Evolutionary conservation across 2,888 invertebrate species (phyloP), one percentile per base, ranked within the genome.

Genomic region (Heliconius aoede): DNA sequence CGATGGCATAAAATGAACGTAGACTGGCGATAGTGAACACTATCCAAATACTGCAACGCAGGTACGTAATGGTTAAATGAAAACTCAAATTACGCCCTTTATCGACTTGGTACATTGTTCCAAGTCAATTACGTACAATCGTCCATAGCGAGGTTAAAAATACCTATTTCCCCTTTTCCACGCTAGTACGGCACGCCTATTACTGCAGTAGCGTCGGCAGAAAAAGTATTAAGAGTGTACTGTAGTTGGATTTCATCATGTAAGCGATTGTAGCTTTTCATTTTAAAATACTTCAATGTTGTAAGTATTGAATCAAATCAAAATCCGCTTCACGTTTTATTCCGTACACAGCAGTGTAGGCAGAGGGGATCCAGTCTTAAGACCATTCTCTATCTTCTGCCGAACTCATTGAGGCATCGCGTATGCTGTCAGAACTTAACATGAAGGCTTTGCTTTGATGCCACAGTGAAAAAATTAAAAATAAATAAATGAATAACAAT

Each of bases 71-170:
- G 75, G 68, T 60, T 67, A 72, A 78, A 78, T 79, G 78, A 81
- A 81, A 80, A 80, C 80, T 78, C 78, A 80, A 82, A 82, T 82
- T 80, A 81, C 80, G 80, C 80, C 82, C 81, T 80, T 84, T 83
- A 83, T 84, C 80, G 81, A 81, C 80, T 81, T 81, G 80, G 78
- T 82, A 80, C 82, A 81, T 81, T 83, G 83, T 84, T 83, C 82
- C 68, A 79, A 83, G 83, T 82, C 84, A 83, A 84, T 84, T 83
- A 83, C 80, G 79, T 80, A 77, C 79, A 79, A 80, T 80, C 80
- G 80, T 78, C 65, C 77, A 75, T 76, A 75, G 81, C 74, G 79
- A 80, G 78, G 81, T 77, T n/a, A 81, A 83, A 82, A 81, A 78
- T 75, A 83, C 83, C 81, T 77, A 80, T 82, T 81, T 79, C 74